Evolutionary conservation across 2,113 vertebrate genomes (phyloP).

Genomic region (Halcyon malimbica): DNA sequence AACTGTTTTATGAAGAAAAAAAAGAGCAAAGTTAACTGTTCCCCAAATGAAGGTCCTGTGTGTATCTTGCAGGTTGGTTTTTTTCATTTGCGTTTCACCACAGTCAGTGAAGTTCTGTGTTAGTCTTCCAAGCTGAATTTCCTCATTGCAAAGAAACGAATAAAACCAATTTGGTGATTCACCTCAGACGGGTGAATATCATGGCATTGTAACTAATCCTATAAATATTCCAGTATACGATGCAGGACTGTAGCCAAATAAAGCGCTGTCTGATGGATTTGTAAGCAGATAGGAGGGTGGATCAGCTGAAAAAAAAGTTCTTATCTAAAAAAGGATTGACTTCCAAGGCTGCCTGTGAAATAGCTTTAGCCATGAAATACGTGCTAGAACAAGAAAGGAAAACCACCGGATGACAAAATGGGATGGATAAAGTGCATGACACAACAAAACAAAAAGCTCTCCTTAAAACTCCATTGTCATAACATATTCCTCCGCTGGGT

Average conservation of each 20-base stretch:
- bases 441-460: slow-evolving; percentile 52
- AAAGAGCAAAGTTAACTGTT: not conserved
- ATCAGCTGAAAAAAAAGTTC: slow-evolving; percentile 26
- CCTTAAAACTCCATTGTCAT: slow-evolving; percentile 52
- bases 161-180: not conserved
- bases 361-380: slow-evolving; percentile 34
- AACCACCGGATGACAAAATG: slow-evolving; percentile 44
- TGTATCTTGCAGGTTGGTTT: fast-evolving
- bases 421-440: slow-evolving; percentile 40
- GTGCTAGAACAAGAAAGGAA: slow-evolving; percentile 40
- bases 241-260: not conserved
- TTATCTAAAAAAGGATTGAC: slow-evolving; percentile 45
- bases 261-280: not conserved
- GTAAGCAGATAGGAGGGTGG: not conserved
- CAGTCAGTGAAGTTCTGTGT: not conserved
- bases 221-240: not conserved
- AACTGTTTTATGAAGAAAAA: not conserved
- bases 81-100: not conserved
- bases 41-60: not conserved
- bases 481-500: slow-evolving; percentile 23
- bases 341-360: slow-evolving; percentile 40
- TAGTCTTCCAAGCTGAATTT: not conserved
- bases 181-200: not conserved
- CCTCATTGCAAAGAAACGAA: not conserved
- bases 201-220: not conserved